Percentiles rank a stretch among this genome's conserved stretches.
Conservation (phyloP, 2,888 invertebrate genomes). For the Agriopis marginaria region DNA sequence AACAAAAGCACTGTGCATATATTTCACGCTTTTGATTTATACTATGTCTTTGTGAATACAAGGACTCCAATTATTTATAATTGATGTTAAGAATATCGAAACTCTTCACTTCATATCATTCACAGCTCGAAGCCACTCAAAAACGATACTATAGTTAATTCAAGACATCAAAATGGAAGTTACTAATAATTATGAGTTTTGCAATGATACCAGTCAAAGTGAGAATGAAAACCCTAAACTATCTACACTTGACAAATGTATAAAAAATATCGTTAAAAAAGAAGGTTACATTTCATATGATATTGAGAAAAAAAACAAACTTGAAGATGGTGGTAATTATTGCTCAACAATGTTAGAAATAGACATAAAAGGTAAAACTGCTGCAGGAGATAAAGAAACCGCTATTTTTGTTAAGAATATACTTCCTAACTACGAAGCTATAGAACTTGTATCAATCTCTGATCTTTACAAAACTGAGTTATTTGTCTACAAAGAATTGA, state of each 20-base stretch:
- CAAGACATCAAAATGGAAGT: too few relatives aligned
- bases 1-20: too few relatives aligned
- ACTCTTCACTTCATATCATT: too few relatives aligned
- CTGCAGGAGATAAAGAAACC: constrained; percentile 54
- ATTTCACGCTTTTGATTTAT: too few relatives aligned
- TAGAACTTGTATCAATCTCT: constrained; percentile 47
- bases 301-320: constrained; percentile 44
- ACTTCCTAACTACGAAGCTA: constrained; percentile 38
- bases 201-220: too few relatives aligned
- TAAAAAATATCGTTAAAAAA: constrained; percentile 46
- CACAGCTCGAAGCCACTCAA: too few relatives aligned
- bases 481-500: constrained; percentile 61
- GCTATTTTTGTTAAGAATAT: constrained; percentile 62
- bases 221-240: too few relatives aligned
- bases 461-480: constrained; percentile 55
- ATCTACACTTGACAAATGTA: constrained; percentile 42
- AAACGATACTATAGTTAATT: too few relatives aligned
- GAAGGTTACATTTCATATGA: constrained; percentile 51
- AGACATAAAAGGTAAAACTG: constrained; percentile 59
- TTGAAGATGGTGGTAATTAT: constrained; percentile 63
- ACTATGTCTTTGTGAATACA: too few relatives aligned
- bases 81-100: too few relatives aligned
- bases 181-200: too few relatives aligned
- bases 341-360: constrained; percentile 59
- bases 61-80: too few relatives aligned